Evolutionary conservation across 2,797 vertebrate genomes (phyloP).

Genomic region (Melopsittacus undulatus): DNA sequence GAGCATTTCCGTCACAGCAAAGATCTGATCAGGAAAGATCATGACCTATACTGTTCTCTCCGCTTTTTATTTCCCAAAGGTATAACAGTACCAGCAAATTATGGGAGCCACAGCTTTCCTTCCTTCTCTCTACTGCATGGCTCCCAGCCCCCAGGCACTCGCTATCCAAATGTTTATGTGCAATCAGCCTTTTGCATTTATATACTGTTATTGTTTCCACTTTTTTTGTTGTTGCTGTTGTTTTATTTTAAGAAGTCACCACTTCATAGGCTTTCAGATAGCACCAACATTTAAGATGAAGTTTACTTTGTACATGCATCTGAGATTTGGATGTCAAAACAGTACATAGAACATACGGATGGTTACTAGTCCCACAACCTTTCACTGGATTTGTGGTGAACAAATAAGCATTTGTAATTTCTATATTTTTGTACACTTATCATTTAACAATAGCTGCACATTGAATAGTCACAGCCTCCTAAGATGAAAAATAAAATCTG

Average conservation of each 20-base stretch:
- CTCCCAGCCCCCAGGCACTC: background rate
- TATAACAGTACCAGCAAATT: background rate
- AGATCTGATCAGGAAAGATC: background rate
- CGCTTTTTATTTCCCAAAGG: slow-evolving; percentile 18
- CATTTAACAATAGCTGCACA: background rate
- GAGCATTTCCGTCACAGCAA: background rate
- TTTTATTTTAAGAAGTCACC: background rate
- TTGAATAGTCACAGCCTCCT: background rate
- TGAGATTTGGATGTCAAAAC: background rate
- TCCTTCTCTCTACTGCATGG: background rate
- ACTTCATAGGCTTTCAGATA: background rate
- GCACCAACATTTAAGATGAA: background rate
- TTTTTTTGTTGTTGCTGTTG: background rate
- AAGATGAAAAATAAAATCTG: background rate
- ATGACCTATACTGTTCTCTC: background rate
- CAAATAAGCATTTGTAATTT: background rate
- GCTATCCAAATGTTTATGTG: background rate
- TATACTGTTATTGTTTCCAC: background rate
- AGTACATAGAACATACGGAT: background rate
- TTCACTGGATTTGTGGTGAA: background rate
- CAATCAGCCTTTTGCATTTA: background rate
- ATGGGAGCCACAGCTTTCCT: background rate
- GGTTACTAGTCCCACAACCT: background rate
- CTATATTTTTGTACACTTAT: background rate
- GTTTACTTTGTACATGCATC: background rate